Conservation (phyloP, 2,113 vertebrate species). For the Ardeotis arabs region DNA sequence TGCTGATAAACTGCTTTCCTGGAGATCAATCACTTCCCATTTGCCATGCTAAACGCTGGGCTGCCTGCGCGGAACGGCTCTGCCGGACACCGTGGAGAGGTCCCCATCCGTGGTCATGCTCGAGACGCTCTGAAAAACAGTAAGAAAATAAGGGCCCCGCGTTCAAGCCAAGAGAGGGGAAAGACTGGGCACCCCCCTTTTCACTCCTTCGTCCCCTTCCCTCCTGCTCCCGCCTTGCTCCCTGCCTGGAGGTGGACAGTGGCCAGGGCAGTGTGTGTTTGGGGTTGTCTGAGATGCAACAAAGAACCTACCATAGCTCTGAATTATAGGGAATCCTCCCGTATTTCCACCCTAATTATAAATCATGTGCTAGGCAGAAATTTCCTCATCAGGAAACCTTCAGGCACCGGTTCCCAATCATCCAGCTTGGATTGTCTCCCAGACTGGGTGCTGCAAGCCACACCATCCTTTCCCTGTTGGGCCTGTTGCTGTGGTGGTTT, state of each 20-base stretch:
- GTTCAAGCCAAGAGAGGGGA: neutral
- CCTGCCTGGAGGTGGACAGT: neutral
- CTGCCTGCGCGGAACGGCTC: neutral
- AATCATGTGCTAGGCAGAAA: neutral
- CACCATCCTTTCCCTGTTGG: neutral
- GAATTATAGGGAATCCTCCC: neutral
- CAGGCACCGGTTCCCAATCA: neutral
- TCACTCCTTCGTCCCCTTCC: neutral
- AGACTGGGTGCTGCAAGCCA: neutral
- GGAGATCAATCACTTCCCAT: neutral
- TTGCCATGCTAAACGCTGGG: neutral
- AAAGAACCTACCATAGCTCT: neutral
- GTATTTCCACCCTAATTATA: neutral
- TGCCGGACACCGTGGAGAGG: neutral
- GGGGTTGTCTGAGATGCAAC: neutral
- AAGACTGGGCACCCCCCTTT: neutral
- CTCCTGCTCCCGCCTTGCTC: neutral
- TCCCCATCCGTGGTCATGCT: neutral
- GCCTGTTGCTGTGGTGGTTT: rapidly evolving
- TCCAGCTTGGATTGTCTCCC: neutral
- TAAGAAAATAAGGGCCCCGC: neutral
- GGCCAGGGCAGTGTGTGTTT: neutral
- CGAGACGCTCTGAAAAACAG: neutral
- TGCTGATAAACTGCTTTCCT: neutral
- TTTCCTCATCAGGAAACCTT: neutral